Evolutionary conservation across 1,140 invertebrate genomes (phyloP).

Genomic region (Yoshiicerus persimilis): DNA sequence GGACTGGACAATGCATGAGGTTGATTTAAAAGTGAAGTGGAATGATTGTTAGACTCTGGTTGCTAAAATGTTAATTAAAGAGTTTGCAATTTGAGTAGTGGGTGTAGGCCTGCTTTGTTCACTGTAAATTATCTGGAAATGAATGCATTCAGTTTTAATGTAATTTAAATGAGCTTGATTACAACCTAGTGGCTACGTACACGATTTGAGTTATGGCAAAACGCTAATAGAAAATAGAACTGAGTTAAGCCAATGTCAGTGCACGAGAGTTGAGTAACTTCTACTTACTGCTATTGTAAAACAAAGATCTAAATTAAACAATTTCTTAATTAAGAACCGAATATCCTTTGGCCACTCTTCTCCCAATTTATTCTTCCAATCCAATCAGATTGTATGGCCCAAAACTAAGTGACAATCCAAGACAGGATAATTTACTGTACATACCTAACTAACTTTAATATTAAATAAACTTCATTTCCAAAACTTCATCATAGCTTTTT

Average conservation of each 20-base stretch:
- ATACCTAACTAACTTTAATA: not conserved
- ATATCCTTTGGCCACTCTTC: not conserved
- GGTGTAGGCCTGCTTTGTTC: not conserved
- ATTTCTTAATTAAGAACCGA: slow-evolving; percentile 10
- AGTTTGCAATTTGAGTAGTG: not conserved
- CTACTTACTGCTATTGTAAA: not conserved
- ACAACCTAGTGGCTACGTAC: not conserved
- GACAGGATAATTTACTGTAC: not conserved
- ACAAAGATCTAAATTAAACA: not conserved
- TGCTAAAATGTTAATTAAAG: not conserved
- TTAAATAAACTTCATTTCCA: not conserved
- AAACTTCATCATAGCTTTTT: not conserved
- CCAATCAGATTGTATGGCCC: not conserved
- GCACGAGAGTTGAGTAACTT: not conserved
- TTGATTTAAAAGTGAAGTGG: not conserved
- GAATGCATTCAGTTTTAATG: not conserved
- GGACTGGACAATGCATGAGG: not conserved
- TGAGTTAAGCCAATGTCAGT: too few relatives aligned
- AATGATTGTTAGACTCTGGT: not conserved
- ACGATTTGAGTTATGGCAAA: too few relatives aligned
- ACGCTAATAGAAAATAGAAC: too few relatives aligned
- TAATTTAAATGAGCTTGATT: not conserved
- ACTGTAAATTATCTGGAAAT: not conserved
- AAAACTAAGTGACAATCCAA: not conserved
- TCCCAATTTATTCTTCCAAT: not conserved